Percentiles rank a stretch among this genome's conserved stretches.
Conservation (phyloP, 1,140 invertebrate genomes). For the Sweltsa coloradensis region DNA sequence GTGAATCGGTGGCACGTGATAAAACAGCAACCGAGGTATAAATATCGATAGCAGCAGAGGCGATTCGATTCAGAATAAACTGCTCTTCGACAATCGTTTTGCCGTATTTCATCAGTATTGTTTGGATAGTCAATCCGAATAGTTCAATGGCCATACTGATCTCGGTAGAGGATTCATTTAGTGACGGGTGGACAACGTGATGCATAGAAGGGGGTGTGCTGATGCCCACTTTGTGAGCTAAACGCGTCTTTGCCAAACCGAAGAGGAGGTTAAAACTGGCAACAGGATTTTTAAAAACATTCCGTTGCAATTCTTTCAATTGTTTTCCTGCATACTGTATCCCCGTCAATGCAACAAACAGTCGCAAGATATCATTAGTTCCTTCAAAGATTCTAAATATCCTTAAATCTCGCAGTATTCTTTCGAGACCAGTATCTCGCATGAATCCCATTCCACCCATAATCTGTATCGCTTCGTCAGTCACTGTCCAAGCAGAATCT, state of each 20-base stretch:
- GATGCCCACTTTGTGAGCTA: constrained; percentile 65
- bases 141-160: too few relatives aligned
- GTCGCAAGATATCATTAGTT: constrained; percentile 94
- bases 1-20: constrained; percentile 65
- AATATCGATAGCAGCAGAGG: constrained; percentile 84
- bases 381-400: constrained; percentile 99
- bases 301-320: constrained; percentile 71
- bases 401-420: constrained; percentile 83
- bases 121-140: constrained; percentile 79
- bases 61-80: constrained; percentile 79
- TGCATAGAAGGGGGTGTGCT: constrained; percentile 40
- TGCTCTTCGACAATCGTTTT: constrained; percentile 84
- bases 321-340: constrained; percentile 80
- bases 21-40: constrained; percentile 78
- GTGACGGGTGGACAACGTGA: constrained; percentile 38
- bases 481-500: constrained; percentile 82
- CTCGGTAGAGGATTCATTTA: too few relatives aligned
- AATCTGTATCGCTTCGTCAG: constrained; percentile 96
- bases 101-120: constrained; percentile 77
- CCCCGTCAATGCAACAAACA: constrained; percentile 96
- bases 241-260: constrained; percentile 72
- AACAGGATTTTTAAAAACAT: constrained; percentile 76
- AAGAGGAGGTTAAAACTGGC: constrained; percentile 77
- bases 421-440: constrained; percentile 83
- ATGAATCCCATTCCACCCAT: constrained; percentile 94